phyloP scores from a whole-genome alignment of 1,140 invertebrate species.

The Papilio machaon region DNA sequence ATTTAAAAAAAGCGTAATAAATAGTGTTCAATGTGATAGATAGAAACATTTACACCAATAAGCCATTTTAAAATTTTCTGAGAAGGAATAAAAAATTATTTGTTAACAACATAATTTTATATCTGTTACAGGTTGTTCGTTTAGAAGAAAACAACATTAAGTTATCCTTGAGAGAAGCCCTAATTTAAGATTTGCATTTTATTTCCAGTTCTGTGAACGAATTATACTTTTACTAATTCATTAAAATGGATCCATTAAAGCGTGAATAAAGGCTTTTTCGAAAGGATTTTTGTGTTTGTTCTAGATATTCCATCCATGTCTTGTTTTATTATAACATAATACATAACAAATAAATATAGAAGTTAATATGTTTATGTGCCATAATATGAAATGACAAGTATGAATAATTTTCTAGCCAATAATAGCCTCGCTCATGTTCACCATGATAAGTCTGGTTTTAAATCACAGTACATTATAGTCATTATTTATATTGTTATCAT shows the following conservation, averaged over 20 bases:
- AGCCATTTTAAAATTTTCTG: neutral
- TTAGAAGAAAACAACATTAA: conserved; percentile 97
- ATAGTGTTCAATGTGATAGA: too few species aligned
- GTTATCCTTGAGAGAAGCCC: conserved; percentile 72
- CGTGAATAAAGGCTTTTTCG: conserved; percentile 82
- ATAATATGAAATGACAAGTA: too few species aligned
- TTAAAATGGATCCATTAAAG: conserved; percentile 74
- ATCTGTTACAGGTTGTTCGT: conserved; percentile 92
- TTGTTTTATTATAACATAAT: neutral
- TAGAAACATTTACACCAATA: neutral
- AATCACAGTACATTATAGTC: neutral
- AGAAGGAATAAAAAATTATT: neutral
- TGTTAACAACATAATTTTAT: neutral
- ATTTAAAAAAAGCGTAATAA: neutral
- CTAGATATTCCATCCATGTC: conserved; percentile 33
- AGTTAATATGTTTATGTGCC: too few species aligned
- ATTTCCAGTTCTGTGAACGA: conserved; percentile 76
- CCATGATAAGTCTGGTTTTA: neutral
- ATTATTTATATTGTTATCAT: too few species aligned
- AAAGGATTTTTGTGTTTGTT: conserved; percentile 59
- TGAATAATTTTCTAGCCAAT: too few species aligned
- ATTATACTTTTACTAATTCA: conserved; percentile 74
- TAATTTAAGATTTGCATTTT: conserved; percentile 82
- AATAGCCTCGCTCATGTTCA: too few species aligned
- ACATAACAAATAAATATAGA: neutral